These are phyloP conservation scores for Conopomorpha cramerella DNA, from an alignment of 1,140 invertebrate genomes.

Conservation along the genomic window DNA sequence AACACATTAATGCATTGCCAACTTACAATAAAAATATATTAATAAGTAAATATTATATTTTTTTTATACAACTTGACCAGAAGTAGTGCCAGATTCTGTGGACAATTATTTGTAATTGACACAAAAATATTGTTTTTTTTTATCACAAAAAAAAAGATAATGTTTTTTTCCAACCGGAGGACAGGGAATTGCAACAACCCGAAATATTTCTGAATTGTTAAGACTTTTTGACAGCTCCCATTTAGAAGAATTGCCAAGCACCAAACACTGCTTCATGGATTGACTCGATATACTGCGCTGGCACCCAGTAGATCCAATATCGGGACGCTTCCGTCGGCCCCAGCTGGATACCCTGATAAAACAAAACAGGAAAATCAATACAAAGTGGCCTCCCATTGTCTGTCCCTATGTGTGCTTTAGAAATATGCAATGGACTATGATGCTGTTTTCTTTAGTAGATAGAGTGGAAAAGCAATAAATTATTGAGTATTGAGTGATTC, in stretches of 20 bases:
- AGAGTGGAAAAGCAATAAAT: no score
- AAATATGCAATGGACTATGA: no score
- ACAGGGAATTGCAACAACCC: no score
- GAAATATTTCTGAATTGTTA: no score
- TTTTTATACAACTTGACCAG: conserved; percentile 36
- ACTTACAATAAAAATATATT: conserved; percentile 41
- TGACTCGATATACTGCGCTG: conserved; percentile 88
- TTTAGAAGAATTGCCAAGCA: conserved; percentile 83
- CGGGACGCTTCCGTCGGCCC: conserved; percentile 87
- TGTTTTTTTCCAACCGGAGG: no score
- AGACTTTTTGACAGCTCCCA: no score
- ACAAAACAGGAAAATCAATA: conserved; percentile 9
- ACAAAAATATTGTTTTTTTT: conserved; percentile 39
- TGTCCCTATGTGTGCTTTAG: no score
- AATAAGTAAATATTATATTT: no score
- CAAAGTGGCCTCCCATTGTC: no score
- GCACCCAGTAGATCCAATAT: conserved; percentile 96
- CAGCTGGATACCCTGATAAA: conserved; percentile 76
- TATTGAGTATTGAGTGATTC: no score
- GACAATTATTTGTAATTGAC: conserved; percentile 50
- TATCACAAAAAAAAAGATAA: conserved; percentile 52
- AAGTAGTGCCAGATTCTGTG: conserved; percentile 44
- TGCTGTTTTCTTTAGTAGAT: no score
- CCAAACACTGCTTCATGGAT: conserved; percentile 91
- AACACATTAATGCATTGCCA: no score